Evolutionary conservation across 2,113 vertebrate genomes (phyloP).

Genomic region (Dermatemys mawii): DNA sequence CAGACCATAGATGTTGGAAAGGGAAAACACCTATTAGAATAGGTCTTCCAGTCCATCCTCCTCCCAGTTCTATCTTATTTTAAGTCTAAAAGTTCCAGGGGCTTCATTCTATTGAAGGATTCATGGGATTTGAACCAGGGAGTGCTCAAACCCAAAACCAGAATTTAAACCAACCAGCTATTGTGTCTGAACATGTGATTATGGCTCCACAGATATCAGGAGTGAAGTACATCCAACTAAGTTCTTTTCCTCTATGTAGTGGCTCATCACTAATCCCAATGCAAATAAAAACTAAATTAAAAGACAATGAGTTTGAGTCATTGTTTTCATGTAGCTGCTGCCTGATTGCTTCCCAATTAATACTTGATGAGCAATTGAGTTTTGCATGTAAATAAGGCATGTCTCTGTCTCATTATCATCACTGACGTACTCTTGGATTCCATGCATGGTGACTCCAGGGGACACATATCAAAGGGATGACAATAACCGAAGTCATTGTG

Average conservation of each 20-base stretch:
- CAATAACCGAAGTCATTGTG: background rate
- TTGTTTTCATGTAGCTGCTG: background rate
- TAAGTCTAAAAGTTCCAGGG: background rate
- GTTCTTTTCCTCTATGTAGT: background rate
- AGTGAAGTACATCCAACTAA: background rate
- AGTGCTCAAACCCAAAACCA: background rate
- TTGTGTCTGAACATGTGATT: background rate
- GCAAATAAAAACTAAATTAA: background rate
- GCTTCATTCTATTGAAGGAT: background rate
- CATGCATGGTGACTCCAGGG: background rate
- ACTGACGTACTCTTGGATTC: background rate
- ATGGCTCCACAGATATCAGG: background rate
- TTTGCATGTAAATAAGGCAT: background rate
- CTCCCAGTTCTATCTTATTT: background rate
- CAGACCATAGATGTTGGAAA: background rate
- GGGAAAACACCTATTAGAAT: background rate
- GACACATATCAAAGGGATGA: constrained; percentile 9
- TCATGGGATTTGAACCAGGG: background rate
- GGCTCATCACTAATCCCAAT: background rate
- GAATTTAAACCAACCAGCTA: background rate
- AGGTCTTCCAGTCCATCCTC: background rate
- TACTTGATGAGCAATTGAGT: background rate
- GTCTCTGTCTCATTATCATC: background rate
- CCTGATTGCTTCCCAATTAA: background rate
- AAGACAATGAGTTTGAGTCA: background rate